Evolutionary conservation across 2,797 vertebrate species (phyloP), one percentile per base, ranked within the genome.

Genomic region (Decapterus maruadsi): DNA sequence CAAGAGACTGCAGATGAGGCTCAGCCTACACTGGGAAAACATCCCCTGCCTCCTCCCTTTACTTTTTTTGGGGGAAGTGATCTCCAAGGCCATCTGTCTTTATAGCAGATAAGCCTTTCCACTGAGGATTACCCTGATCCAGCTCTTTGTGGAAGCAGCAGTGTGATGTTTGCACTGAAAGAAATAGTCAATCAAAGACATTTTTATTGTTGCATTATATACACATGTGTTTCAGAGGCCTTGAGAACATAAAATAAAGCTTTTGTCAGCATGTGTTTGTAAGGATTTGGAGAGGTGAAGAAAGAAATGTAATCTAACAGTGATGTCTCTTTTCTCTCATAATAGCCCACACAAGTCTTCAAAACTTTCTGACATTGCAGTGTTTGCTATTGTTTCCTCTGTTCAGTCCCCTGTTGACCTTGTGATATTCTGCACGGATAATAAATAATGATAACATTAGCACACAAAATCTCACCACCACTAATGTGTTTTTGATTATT

Each of bases 121-220:
- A 34, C 6, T 34, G 14, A 34, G 17, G 16, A 58, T 62, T 16
- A 45, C 8, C n/a, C 43, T 17, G 4, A 50, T 56, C 11, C 29
- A 60, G 48, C 46, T 69, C 68, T 54, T 48, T 67, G 57, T 42
- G 50, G 17, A 72, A 78, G 40, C 68, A 36, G 14, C 63, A 60
- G 20, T 55, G 36, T 65, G 54, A 43, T 38, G 50, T 64, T 57
- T 20, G 31, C 53, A 29, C 20, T n/a, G 61, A 10, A 17, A n/a
- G 19, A 65, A 69, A 80, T 9, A 54, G 40, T 58, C 54, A 63
- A 62, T 19, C 43, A 73, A 42, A 68, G 11, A n/a, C 5, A 12
- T 46, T 53, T 34, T 16, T 40, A 3, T 6, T n/a, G 34, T 36
- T 64, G 17, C 14, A 40, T 38, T 64, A 16, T 8, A 38, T 67